phyloP scores from a whole-genome alignment of 2,888 invertebrate species.

The Scaptodrosophila latifasciaeformis region DNA sequence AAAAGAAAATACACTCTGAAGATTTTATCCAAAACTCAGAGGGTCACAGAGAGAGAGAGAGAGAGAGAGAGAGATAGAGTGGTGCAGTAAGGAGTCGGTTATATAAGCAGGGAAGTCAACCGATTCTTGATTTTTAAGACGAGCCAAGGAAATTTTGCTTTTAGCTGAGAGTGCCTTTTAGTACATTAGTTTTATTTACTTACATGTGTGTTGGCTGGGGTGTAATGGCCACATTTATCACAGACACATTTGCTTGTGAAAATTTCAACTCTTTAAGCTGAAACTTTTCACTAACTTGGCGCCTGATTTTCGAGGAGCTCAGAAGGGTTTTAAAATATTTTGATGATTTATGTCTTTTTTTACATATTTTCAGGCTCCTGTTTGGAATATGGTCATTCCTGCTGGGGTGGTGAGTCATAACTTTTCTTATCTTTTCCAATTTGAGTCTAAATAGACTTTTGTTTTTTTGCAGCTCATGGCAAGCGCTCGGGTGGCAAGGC shows the following conservation, averaged over 20 bases:
- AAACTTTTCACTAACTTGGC: neutral
- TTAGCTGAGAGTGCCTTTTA: too few relatives aligned
- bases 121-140: too few relatives aligned
- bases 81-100: too few relatives aligned
- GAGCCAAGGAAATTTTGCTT: too few relatives aligned
- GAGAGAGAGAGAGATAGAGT: too few relatives aligned
- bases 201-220: constrained; percentile 12
- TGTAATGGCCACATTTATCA: constrained; percentile 56
- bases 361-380: constrained; percentile 67
- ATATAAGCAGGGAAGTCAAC: too few relatives aligned
- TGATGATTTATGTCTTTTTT: constrained; percentile 50
- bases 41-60: too few relatives aligned
- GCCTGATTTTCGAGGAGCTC: neutral
- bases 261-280: constrained; percentile 1
- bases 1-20: too few relatives aligned
- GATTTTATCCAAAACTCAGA: too few relatives aligned
- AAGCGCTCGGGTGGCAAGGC: constrained; percentile 60
- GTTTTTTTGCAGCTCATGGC: constrained; percentile 52
- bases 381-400: constrained; percentile 73
- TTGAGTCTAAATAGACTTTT: neutral
- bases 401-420: constrained; percentile 72
- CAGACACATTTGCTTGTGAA: constrained; percentile 27
- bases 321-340: constrained; percentile 27
- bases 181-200: constrained; percentile 43
- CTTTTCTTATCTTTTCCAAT: neutral